Percentiles rank a stretch among this genome's conserved stretches.
Evolutionary conservation across 2,113 vertebrate genomes (phyloP).

Genomic region (Ochotona curzoniae): DNA sequence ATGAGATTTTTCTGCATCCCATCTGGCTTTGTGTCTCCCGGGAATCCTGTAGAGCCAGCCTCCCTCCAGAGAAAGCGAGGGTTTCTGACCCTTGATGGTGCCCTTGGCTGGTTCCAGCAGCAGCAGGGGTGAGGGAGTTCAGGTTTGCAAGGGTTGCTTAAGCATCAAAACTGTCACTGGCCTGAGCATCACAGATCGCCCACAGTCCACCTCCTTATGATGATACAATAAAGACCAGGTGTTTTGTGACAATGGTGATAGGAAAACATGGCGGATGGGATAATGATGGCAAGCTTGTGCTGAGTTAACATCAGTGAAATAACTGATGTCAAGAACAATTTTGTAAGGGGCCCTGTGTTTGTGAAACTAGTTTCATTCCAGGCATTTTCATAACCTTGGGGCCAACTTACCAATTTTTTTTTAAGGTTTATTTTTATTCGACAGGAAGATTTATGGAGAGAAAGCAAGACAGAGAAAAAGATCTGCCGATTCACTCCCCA

Average conservation of each 20-base stretch:
- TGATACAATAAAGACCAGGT: not conserved
- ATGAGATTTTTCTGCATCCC: not conserved
- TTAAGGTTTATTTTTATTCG: too few relatives aligned
- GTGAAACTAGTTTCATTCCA: not conserved
- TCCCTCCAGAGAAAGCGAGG: not conserved
- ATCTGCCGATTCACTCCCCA: too few relatives aligned
- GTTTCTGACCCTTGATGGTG: not conserved
- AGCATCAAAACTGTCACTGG: not conserved
- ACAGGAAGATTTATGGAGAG: too few relatives aligned
- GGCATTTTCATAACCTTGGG: not conserved
- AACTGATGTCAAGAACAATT: not conserved
- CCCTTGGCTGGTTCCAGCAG: not conserved
- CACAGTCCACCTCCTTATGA: not conserved
- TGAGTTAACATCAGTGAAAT: not conserved
- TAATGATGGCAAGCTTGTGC: not conserved
- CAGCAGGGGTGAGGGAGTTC: not conserved
- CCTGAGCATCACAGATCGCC: not conserved
- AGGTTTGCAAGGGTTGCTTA: not conserved
- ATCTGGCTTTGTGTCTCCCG: not conserved
- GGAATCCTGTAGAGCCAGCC: not conserved
- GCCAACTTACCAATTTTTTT: not conserved
- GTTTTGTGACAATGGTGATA: not conserved
- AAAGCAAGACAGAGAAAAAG: too few relatives aligned
- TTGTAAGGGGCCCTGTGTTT: not conserved
- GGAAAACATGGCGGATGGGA: not conserved